A percentile compares a stretch with the other conserved stretches of the same genome.
phyloP scores from a whole-genome alignment of 2,797 vertebrate species.

The Morus bassanus region DNA sequence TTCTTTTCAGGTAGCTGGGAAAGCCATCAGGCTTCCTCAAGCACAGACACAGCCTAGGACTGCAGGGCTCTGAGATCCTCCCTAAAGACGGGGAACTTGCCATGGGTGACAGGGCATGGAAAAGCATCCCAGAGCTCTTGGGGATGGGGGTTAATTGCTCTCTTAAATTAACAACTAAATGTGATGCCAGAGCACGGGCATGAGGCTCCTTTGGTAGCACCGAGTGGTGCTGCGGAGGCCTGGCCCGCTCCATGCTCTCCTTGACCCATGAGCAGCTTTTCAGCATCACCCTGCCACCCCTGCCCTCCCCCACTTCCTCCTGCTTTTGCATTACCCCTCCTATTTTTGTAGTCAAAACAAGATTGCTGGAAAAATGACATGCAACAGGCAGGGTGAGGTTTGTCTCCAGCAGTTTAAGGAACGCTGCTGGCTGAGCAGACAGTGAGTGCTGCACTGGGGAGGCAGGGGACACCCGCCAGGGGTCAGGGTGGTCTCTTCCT shows the following conservation, averaged over 20 bases:
- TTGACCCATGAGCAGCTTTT: background rate
- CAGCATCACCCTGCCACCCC: fast-evolving
- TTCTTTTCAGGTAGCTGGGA: background rate
- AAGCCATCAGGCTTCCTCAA: background rate
- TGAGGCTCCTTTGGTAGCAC: background rate
- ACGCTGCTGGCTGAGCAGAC: background rate
- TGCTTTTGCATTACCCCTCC: background rate
- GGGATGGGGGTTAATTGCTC: background rate
- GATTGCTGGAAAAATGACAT: background rate
- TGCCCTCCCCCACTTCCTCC: background rate
- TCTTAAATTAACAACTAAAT: background rate
- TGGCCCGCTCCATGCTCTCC: background rate
- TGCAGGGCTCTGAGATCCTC: background rate
- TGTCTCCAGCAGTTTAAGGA: background rate
- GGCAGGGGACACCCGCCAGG: background rate
- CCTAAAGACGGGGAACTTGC: background rate
- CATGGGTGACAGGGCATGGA: background rate
- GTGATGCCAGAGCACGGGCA: background rate
- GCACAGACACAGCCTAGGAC: background rate
- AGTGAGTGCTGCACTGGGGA: background rate
- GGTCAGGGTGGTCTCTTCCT: background rate
- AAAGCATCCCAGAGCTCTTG: background rate
- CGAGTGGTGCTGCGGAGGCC: background rate
- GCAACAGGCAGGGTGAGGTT: background rate
- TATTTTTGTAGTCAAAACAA: conserved; percentile 14